Conservation (phyloP, 2,888 invertebrate genomes). For the Brachycybe producta region DNA sequence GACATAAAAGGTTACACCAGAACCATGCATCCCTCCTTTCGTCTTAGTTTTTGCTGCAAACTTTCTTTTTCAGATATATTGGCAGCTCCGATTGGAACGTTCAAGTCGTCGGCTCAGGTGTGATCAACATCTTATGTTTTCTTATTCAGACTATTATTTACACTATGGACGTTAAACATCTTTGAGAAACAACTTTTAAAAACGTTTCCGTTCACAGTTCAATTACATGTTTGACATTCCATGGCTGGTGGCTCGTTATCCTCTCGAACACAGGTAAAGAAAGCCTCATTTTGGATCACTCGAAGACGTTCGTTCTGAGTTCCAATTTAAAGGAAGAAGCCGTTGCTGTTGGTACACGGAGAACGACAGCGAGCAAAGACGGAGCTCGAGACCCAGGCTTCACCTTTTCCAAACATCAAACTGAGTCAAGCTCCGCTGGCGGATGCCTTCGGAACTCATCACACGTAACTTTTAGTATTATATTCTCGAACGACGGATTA, state of each 20-base stretch:
- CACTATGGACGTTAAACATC: not conserved
- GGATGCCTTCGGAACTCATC: constrained; percentile 72
- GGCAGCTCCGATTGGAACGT: constrained; percentile 30
- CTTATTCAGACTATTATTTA: not conserved
- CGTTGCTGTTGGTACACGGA: constrained; percentile 60
- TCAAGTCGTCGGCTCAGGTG: constrained; percentile 34
- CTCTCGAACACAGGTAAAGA: constrained; percentile 58
- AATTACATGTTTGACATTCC: constrained; percentile 86
- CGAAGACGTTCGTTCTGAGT: constrained; percentile 22
- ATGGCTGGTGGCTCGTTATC: constrained; percentile 76
- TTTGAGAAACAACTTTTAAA: not conserved
- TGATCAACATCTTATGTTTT: not conserved
- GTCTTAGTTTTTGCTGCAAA: not conserved
- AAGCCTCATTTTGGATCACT: constrained; percentile 24
- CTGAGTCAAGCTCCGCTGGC: constrained; percentile 51
- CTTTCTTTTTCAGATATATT: constrained; percentile 29
- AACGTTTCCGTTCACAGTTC: constrained; percentile 46
- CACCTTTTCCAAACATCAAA: constrained; percentile 28
- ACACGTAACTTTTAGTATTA: constrained; percentile 46
- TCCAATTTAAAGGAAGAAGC: constrained; percentile 43
- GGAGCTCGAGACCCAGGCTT: constrained; percentile 39
- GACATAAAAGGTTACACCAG: constrained; percentile 11
- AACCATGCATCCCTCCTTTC: too few species aligned
- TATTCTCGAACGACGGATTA: not conserved
- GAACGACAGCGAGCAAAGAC: constrained; percentile 44